Conservation (phyloP, 2,888 invertebrate species). For the Acleris holmiana region DNA sequence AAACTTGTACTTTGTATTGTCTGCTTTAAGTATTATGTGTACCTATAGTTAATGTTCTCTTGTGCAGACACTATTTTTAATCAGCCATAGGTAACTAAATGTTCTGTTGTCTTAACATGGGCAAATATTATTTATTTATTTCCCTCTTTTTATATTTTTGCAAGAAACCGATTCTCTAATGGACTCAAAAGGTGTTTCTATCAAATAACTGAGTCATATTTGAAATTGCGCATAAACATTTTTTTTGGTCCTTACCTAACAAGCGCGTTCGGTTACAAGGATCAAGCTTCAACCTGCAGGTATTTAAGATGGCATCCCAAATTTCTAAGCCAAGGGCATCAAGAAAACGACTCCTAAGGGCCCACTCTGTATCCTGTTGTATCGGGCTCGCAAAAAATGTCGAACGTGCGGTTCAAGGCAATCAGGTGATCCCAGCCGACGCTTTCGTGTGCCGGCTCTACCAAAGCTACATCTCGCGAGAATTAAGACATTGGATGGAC, state of each 20-base stretch:
- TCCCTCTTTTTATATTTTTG: too few species aligned
- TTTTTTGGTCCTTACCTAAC: neutral
- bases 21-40: neutral
- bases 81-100: too few species aligned
- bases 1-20: constrained; percentile 1
- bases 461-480: constrained; percentile 14
- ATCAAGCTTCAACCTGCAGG: constrained; percentile 6
- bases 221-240: neutral
- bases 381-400: constrained; percentile 73
- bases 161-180: too few species aligned
- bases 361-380: constrained; percentile 75
- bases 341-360: constrained; percentile 63
- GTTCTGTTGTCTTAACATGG: too few species aligned
- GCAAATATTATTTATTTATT: too few species aligned
- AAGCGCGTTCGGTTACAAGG: neutral
- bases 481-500: constrained; percentile 9
- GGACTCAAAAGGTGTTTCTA: too few species aligned
- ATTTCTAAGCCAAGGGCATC: constrained; percentile 68
- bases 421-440: constrained; percentile 71
- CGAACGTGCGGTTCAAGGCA: constrained; percentile 78
- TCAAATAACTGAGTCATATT: too few species aligned
- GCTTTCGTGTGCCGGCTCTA: constrained; percentile 34
- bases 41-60: neutral
- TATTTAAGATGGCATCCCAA: constrained; percentile 48
- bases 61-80: neutral